These are phyloP conservation scores for Helicolenus hilgendorfi DNA, from an alignment of 2,797 vertebrate species.

Conservation along the genomic window DNA sequence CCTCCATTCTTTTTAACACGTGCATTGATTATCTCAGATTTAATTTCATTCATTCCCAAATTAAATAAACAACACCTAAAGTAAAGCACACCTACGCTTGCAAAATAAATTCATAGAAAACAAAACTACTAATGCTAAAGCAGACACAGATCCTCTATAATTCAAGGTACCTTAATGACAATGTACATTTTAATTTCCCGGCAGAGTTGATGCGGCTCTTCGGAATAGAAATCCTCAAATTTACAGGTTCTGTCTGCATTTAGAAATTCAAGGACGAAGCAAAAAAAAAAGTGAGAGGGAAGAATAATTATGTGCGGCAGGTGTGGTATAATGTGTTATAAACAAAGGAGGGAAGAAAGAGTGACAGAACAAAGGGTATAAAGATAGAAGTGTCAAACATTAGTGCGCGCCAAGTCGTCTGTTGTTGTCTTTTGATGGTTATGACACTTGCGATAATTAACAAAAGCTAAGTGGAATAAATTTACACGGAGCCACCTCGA, in stretches of 20 bases:
- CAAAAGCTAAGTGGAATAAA: constrained; percentile 72
- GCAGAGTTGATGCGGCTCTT: neutral
- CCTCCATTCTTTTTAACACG: neutral
- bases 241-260: constrained; percentile 37
- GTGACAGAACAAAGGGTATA: constrained; percentile 75
- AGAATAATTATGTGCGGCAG: constrained; percentile 72
- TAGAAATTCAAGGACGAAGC: constrained; percentile 62
- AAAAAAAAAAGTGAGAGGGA: constrained; percentile 29
- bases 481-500: constrained; percentile 68
- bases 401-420: constrained; percentile 65
- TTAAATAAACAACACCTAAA: neutral
- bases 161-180: neutral
- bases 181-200: neutral
- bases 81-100: neutral
- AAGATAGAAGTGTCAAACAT: constrained; percentile 82
- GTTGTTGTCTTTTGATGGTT: constrained; percentile 85
- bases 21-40: neutral
- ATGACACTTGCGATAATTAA: constrained; percentile 87
- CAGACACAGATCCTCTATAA: neutral
- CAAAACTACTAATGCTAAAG: neutral
- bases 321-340: constrained; percentile 83
- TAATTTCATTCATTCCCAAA: neutral
- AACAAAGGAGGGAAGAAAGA: constrained; percentile 71
- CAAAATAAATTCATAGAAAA: neutral
- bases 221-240: constrained; percentile 16